Percentiles rank a stretch among this genome's conserved stretches.
phyloP scores from a whole-genome alignment of 2,113 vertebrate genomes.

The Hylia prasina region DNA sequence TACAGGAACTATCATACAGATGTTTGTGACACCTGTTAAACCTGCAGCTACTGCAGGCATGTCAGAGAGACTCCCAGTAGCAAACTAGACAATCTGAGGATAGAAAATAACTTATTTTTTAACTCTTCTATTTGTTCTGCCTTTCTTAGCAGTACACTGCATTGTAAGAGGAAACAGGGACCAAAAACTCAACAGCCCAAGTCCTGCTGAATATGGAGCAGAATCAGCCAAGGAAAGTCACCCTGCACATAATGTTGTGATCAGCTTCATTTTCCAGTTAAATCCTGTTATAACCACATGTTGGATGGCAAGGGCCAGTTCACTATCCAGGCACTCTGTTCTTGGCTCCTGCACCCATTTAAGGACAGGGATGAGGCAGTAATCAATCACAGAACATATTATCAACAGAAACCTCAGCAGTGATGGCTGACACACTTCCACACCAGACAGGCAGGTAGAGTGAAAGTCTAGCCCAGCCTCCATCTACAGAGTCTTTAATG shows the following conservation, averaged over 20 bases:
- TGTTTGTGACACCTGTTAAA: background rate
- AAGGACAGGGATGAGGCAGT: background rate
- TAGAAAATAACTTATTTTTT: background rate
- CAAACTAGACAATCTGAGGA: background rate
- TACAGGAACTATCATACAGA: background rate
- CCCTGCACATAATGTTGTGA: background rate
- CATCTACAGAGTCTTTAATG: background rate
- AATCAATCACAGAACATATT: background rate
- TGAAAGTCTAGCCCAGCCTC: background rate
- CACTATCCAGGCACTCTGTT: background rate
- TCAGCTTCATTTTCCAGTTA: background rate
- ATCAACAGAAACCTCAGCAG: background rate
- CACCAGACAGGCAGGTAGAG: background rate
- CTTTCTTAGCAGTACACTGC: background rate
- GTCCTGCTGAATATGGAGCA: background rate
- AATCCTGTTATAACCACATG: background rate
- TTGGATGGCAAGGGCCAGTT: background rate
- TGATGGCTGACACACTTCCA: fast-evolving
- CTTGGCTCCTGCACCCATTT: background rate
- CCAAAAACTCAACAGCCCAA: fast-evolving
- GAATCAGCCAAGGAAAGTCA: background rate
- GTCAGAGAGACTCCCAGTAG: background rate
- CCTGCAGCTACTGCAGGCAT: background rate
- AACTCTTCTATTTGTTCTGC: background rate
- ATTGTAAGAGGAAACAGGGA: background rate